Conservation (phyloP, 2,888 invertebrate genomes). For the Drosophila aldrichi region DNA sequence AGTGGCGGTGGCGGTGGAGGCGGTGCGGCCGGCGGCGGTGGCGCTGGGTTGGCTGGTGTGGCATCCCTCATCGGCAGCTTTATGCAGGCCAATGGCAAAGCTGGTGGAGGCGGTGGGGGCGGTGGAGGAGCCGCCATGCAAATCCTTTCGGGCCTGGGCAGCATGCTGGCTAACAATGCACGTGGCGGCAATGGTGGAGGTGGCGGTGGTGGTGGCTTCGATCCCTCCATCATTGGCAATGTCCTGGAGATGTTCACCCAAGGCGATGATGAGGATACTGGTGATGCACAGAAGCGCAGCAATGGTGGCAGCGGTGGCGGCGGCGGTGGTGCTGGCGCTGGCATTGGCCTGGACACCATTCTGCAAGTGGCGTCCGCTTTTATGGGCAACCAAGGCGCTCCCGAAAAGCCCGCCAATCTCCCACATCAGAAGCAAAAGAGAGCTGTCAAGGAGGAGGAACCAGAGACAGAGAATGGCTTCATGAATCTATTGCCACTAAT, state of each 20-base stretch:
- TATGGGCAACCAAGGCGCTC: constrained; percentile 84
- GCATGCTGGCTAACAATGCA: constrained; percentile 79
- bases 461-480: constrained; percentile 74
- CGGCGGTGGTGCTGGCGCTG: constrained; percentile 70
- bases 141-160: constrained; percentile 84
- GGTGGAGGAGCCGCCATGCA: constrained; percentile 83
- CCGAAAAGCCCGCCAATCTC: constrained; percentile 65
- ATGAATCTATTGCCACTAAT: constrained; percentile 89
- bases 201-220: constrained; percentile 85
- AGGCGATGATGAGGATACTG: constrained; percentile 65
- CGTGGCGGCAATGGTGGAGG: constrained; percentile 83
- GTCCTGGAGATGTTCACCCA: constrained; percentile 87
- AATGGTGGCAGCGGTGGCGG: constrained; percentile 39
- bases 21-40: constrained; percentile 65
- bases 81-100: constrained; percentile 88
- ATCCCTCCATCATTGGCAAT: constrained; percentile 87
- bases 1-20: constrained; percentile 85
- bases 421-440: constrained; percentile 76
- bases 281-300: constrained; percentile 59
- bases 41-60: constrained; percentile 86
- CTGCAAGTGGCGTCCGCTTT: constrained; percentile 87
- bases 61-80: constrained; percentile 89
- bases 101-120: constrained; percentile 62
- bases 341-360: constrained; percentile 87
- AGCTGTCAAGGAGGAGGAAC: constrained; percentile 55